Evolutionary conservation across 2,797 vertebrate species (phyloP).

Genomic region (Adelosebastes latens): DNA sequence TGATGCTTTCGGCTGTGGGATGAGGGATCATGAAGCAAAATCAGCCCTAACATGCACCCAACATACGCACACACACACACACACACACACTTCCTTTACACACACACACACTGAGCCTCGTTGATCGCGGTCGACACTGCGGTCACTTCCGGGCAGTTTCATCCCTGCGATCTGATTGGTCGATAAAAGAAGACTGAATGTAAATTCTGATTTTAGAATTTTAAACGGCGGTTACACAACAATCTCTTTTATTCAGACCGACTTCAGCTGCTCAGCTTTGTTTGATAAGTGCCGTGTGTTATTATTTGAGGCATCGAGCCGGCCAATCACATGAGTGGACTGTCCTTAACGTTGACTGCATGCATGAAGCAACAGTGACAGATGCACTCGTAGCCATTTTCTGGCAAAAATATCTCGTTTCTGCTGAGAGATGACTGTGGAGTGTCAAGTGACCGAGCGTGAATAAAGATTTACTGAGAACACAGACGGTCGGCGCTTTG

Average conservation of each 20-base stretch:
- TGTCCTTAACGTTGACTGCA: not conserved
- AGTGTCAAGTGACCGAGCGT: not conserved
- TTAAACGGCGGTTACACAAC: not conserved
- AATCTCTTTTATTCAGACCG: not conserved
- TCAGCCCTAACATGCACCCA: conserved; percentile 71
- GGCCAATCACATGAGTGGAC: not conserved
- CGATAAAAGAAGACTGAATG: not conserved
- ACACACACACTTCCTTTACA: too few relatives aligned
- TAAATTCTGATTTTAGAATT: not conserved
- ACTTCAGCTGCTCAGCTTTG: not conserved
- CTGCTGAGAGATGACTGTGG: not conserved
- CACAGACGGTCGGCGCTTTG: not conserved
- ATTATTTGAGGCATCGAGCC: not conserved
- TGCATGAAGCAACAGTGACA: not conserved
- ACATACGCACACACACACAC: conserved; percentile 3
- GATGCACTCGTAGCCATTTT: not conserved
- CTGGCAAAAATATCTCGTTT: not conserved
- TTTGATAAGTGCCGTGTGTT: not conserved
- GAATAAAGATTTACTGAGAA: not conserved
- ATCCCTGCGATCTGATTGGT: conserved; percentile 25
- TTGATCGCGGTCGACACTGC: not conserved
- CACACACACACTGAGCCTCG: not conserved
- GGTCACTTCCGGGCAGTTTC: conserved; percentile 36
- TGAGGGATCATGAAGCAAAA: conserved; percentile 88
- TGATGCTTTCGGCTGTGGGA: conserved; percentile 87